These are phyloP conservation scores for Anthoscopus minutus DNA, from an alignment of 2,113 vertebrate genomes.

Conservation along the genomic window DNA sequence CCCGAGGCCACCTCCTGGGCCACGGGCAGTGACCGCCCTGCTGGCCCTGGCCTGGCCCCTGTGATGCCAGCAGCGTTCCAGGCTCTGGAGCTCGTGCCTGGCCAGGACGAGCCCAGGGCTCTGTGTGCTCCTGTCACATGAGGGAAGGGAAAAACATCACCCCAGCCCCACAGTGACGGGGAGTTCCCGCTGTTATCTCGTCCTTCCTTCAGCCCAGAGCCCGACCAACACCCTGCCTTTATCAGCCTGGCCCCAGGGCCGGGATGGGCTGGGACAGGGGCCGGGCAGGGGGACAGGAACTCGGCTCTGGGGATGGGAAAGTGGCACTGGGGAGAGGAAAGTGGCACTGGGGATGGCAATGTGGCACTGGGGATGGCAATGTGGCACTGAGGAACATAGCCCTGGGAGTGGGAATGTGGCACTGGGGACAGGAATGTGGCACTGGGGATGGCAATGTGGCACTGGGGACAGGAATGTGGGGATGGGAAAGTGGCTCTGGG, in stretches of 20 bases:
- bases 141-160: not conserved
- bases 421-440: fast-evolving
- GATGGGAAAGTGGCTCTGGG: not conserved
- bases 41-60: not conserved
- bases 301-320: fast-evolving
- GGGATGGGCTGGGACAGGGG: not conserved
- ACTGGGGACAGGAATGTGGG: fast-evolving
- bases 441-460: fast-evolving
- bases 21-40: fast-evolving
- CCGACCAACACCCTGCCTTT: not conserved
- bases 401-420: fast-evolving
- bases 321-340: fast-evolving
- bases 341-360: fast-evolving
- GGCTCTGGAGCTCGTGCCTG: fast-evolving
- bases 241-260: not conserved
- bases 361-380: fast-evolving
- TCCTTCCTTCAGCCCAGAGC: not conserved
- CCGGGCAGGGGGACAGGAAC: fast-evolving
- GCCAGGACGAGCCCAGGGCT: not conserved
- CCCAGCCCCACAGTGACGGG: fast-evolving
- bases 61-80: not conserved
- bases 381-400: fast-evolving
- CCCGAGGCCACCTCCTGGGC: not conserved
- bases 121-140: fast-evolving
- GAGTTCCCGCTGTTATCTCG: not conserved